Conservation (phyloP, 2,797 vertebrate genomes). For the Glyptemys insculpta region DNA sequence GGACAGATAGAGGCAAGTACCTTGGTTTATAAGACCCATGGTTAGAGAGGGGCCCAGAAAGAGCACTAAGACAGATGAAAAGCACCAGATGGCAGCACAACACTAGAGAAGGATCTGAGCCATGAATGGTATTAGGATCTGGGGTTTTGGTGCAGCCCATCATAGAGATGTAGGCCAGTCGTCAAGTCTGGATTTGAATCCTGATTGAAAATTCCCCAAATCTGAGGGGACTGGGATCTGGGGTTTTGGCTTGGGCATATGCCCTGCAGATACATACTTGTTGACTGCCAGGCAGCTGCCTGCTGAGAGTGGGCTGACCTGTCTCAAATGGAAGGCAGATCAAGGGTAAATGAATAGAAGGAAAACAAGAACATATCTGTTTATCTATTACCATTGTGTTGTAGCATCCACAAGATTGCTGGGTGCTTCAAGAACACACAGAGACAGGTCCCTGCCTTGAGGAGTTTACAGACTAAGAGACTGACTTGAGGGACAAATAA, state of each 20-base stretch:
- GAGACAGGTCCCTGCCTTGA: rapidly evolving
- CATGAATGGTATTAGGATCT: neutral
- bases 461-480: neutral
- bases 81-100: conserved; percentile 69
- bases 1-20: neutral
- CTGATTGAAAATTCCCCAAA: rapidly evolving
- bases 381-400: neutral
- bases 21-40: neutral
- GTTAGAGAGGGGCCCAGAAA: neutral
- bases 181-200: rapidly evolving
- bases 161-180: neutral
- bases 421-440: neutral
- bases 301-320: rapidly evolving
- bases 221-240: rapidly evolving
- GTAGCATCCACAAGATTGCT: too few relatives aligned
- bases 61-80: neutral
- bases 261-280: rapidly evolving
- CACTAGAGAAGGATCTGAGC: neutral
- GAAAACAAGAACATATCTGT: rapidly evolving
- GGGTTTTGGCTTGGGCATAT: rapidly evolving
- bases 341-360: rapidly evolving
- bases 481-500: rapidly evolving
- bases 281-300: neutral
- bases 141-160: neutral
- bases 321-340: rapidly evolving